Evolutionary conservation across 2,113 vertebrate species (phyloP).

Genomic region (Xenopus borealis): DNA sequence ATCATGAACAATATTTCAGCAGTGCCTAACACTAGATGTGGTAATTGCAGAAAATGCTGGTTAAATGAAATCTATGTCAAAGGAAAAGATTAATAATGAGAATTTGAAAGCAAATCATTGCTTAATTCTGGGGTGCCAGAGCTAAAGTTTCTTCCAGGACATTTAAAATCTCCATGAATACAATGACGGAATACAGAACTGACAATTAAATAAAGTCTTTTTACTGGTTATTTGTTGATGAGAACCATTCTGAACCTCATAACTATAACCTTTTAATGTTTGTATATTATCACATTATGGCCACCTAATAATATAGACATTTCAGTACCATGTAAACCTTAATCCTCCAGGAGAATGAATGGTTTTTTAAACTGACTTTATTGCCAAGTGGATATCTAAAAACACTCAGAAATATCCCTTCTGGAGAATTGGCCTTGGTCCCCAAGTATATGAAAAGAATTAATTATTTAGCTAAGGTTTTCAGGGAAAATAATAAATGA

Average conservation of each 20-base stretch:
- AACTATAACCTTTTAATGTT: not conserved
- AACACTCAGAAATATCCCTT: not conserved
- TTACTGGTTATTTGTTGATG: not conserved
- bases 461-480: constrained; percentile 9
- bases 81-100: too few species aligned
- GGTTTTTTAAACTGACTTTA: constrained; percentile 1
- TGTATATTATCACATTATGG: not conserved
- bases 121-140: too few species aligned
- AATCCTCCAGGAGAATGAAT: not conserved
- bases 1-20: too few species aligned
- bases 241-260: not conserved
- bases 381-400: constrained; percentile 12
- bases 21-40: too few species aligned
- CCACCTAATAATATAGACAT: not conserved
- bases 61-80: too few species aligned
- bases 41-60: too few species aligned
- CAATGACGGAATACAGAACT: not conserved
- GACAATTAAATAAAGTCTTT: not conserved
- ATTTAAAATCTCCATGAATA: not conserved
- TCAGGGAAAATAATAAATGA: not conserved
- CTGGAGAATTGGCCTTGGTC: not conserved
- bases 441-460: not conserved
- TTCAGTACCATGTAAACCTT: not conserved
- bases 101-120: too few species aligned
- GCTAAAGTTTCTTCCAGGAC: too few species aligned